Percentiles rank a stretch among this genome's conserved stretches.
phyloP scores from a whole-genome alignment of 2,113 vertebrate genomes.

The Misgurnus mizolepis region DNA sequence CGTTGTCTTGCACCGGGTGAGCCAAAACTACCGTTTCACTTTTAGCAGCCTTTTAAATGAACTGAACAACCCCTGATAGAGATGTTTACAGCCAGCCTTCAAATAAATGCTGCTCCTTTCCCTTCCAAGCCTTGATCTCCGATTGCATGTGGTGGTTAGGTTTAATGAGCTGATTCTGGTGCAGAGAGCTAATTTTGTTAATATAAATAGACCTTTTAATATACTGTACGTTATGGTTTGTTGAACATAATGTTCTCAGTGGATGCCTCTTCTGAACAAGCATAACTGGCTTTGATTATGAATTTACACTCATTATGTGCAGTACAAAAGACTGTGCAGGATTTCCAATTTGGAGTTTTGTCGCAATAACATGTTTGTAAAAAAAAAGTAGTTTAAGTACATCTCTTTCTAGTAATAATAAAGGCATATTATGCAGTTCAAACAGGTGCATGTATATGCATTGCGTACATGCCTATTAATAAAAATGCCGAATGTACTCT shows the following conservation, averaged over 20 bases:
- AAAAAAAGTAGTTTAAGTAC: not conserved
- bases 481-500: constrained; percentile 55
- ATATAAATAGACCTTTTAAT: constrained; percentile 73
- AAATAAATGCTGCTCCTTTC: constrained; percentile 64
- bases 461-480: not conserved
- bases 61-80: constrained; percentile 60
- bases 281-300: constrained; percentile 52
- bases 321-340: constrained; percentile 59
- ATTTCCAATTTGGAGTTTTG: constrained; percentile 23
- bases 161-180: constrained; percentile 75
- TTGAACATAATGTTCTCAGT: constrained; percentile 69
- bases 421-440: not conserved
- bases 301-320: constrained; percentile 59
- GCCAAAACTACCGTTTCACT: not conserved
- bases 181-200: constrained; percentile 71
- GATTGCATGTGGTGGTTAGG: constrained; percentile 64
- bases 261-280: constrained; percentile 63
- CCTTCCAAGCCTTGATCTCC: constrained; percentile 67
- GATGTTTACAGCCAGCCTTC: constrained; percentile 66
- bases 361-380: not conserved
- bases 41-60: constrained; percentile 20
- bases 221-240: constrained; percentile 71
- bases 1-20: too few species aligned
- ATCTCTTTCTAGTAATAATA: too few species aligned
- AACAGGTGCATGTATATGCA: not conserved